Conservation (phyloP, 2,888 invertebrate genomes). For the Euplagia quadripunctaria region DNA sequence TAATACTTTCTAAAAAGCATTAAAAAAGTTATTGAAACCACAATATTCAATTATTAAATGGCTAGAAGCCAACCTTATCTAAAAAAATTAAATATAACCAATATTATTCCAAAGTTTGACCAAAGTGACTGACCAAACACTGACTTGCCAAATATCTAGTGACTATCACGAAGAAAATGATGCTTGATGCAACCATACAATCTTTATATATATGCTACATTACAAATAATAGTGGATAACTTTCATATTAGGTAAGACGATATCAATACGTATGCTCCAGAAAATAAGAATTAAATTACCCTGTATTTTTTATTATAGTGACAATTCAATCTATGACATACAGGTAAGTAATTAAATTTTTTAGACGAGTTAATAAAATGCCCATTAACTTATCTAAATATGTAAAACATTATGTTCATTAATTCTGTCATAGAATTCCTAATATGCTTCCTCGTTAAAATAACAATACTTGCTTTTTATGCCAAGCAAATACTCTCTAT, state of each 20-base stretch:
- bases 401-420: background rate
- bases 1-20: background rate
- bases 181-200: background rate
- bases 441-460: background rate
- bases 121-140: background rate
- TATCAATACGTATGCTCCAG: background rate
- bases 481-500: background rate
- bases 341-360: background rate
- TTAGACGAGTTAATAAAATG: background rate
- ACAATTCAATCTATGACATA: background rate
- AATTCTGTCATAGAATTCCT: background rate
- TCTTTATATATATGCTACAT: background rate
- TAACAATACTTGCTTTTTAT: background rate
- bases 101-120: too few species aligned
- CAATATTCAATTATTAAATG: too few species aligned
- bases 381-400: background rate
- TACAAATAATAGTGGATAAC: background rate
- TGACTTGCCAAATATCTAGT: background rate
- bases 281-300: background rate
- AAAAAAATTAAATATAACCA: background rate
- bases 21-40: background rate
- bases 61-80: background rate
- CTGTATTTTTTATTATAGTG: background rate
- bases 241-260: background rate
- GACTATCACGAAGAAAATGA: background rate